Conservation (phyloP, 2,888 invertebrate genomes). For the Pogonocherus hispidulus region DNA sequence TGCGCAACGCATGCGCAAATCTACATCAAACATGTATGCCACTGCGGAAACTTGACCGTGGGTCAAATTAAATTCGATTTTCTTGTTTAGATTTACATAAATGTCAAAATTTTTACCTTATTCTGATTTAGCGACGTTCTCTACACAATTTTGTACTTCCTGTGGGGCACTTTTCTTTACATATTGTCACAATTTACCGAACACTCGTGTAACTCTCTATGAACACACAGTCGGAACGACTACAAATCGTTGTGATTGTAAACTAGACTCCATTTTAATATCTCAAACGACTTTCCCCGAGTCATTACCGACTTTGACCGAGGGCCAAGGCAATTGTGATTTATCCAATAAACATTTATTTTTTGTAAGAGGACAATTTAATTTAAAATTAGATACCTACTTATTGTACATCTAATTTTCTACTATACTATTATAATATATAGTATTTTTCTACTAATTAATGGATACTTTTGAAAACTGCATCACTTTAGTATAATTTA, state of each 20-base stretch:
- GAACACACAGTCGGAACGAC: constrained; percentile 57
- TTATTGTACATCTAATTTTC: too few species aligned
- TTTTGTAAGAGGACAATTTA: too few species aligned
- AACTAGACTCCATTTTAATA: constrained; percentile 60
- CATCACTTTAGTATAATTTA: too few species aligned
- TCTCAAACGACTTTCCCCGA: constrained; percentile 39
- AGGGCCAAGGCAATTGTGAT: constrained; percentile 34
- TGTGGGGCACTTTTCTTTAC: constrained; percentile 43
- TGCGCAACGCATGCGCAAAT: constrained; percentile 56
- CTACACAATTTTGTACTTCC: constrained; percentile 42
- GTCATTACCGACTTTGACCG: constrained; percentile 33
- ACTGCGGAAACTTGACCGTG: constrained; percentile 57
- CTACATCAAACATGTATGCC: constrained; percentile 60
- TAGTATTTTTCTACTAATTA: too few species aligned
- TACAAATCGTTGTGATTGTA: constrained; percentile 63
- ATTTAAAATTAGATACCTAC: too few species aligned
- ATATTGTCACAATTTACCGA: constrained; percentile 45
- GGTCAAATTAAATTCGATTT: constrained; percentile 48
- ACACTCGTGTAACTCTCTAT: constrained; percentile 33
- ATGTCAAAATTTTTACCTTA: constrained; percentile 56
- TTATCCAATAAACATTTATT: constrained; percentile 1
- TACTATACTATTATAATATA: too few species aligned
- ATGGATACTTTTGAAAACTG: too few species aligned
- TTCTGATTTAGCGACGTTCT: constrained; percentile 39
- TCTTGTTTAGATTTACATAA: constrained; percentile 48